A percentile compares a stretch with the other conserved stretches of the same genome.
phyloP scores from a whole-genome alignment of 1,140 invertebrate species.

The Bradysia coprophila region DNA sequence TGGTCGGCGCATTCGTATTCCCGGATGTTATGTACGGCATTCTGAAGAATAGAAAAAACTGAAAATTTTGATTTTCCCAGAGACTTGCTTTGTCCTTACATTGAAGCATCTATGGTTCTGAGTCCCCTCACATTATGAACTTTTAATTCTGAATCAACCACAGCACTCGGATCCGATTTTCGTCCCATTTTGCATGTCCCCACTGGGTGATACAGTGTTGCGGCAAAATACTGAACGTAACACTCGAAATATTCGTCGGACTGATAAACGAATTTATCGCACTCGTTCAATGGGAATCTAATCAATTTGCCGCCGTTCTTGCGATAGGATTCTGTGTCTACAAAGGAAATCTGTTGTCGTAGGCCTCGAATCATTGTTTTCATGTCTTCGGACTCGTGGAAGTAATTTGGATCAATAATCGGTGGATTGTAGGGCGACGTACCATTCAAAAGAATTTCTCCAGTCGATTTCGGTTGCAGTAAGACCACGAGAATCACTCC shows the following conservation, averaged over 20 bases:
- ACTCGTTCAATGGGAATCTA: slow-evolving; percentile 25
- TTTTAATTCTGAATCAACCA: slow-evolving; percentile 30
- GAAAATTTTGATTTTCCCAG: too few relatives aligned
- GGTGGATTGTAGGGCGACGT: slow-evolving; percentile 42
- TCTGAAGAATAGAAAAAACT: too few relatives aligned
- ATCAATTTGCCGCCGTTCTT: slow-evolving; percentile 25
- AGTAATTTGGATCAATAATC: slow-evolving; percentile 41
- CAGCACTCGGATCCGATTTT: slow-evolving; percentile 26
- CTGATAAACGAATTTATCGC: slow-evolving; percentile 21
- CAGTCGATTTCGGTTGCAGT: slow-evolving; percentile 39
- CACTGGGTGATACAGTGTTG: slow-evolving; percentile 35
- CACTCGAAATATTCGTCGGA: slow-evolving; percentile 39
- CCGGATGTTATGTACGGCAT: slow-evolving; percentile 30
- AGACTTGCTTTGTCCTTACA: too few relatives aligned
- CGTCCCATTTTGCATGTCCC: slow-evolving; percentile 49
- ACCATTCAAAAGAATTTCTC: slow-evolving; percentile 31
- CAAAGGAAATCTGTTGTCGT: slow-evolving; percentile 23
- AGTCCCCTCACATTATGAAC: slow-evolving; percentile 30
- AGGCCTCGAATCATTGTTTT: slow-evolving; percentile 28
- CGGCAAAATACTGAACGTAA: slow-evolving; percentile 26
- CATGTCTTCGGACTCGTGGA: slow-evolving; percentile 29
- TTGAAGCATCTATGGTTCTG: slow-evolving; percentile 33
- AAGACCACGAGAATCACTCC: slow-evolving; percentile 28
- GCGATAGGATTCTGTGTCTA: slow-evolving; percentile 26
- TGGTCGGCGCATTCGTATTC: slow-evolving; percentile 30